phyloP scores from a whole-genome alignment of 2,797 vertebrate genomes.

The Pterois miles region DNA sequence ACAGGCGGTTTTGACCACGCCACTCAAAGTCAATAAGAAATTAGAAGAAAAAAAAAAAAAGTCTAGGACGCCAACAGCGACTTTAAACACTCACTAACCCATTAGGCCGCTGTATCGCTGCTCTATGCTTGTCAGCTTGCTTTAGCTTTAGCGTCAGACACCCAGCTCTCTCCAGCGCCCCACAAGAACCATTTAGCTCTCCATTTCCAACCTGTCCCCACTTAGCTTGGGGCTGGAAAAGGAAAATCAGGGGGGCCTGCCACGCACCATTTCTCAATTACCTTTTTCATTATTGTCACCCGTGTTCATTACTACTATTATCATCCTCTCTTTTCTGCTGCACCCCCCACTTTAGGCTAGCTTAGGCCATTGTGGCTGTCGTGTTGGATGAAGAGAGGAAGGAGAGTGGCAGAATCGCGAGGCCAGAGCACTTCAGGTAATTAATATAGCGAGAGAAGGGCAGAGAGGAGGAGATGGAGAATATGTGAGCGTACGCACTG shows the following conservation, averaged over 20 bases:
- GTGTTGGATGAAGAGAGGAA: slow-evolving; percentile 58
- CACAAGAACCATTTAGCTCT: slow-evolving; percentile 59
- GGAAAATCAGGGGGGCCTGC: slow-evolving; percentile 59
- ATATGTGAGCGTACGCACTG: slow-evolving; percentile 50
- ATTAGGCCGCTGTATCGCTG: slow-evolving; percentile 47
- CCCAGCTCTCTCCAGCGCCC: slow-evolving; percentile 33
- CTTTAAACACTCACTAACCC: slow-evolving; percentile 48
- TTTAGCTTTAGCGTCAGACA: slow-evolving; percentile 61
- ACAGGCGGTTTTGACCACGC: slow-evolving; percentile 36
- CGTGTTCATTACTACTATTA: slow-evolving; percentile 76
- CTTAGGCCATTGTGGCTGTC: slow-evolving; percentile 55
- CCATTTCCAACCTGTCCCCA: slow-evolving; percentile 73
- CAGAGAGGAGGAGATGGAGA: slow-evolving; percentile 90
- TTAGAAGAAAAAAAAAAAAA: slow-evolving; percentile 16
- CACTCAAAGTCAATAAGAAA: slow-evolving; percentile 45
- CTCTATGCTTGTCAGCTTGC: slow-evolving; percentile 61
- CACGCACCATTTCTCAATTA: slow-evolving; percentile 75
- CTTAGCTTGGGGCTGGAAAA: slow-evolving; percentile 65
- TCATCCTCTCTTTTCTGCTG: slow-evolving; percentile 68
- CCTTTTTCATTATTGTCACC: slow-evolving; percentile 80
- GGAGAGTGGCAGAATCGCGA: slow-evolving; percentile 70
- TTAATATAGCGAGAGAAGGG: slow-evolving; percentile 90
- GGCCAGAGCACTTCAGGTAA: slow-evolving; percentile 91
- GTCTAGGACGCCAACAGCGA: background rate
- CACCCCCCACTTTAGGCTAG: slow-evolving; percentile 69